Evolutionary conservation across 2,888 invertebrate species (phyloP).

Genomic region (Metellina segmentata): DNA sequence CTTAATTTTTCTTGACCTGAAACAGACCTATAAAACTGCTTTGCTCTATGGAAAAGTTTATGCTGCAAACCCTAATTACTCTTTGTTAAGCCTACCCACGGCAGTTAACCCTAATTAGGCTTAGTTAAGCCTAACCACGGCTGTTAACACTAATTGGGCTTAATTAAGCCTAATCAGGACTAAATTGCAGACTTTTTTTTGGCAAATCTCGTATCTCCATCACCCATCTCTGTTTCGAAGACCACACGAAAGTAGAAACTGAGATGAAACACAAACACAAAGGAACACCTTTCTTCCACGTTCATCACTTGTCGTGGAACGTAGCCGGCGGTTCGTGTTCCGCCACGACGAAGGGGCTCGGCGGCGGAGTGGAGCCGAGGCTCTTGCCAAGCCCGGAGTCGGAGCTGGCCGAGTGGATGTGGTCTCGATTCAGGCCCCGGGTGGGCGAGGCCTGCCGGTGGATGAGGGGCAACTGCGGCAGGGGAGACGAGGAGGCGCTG

Average conservation of each 20-base stretch:
- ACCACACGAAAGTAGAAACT: slow-evolving; percentile 6
- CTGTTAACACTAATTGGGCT: neutral
- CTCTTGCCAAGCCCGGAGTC: slow-evolving; percentile 78
- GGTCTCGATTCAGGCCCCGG: slow-evolving; percentile 78
- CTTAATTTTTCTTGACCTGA: no score
- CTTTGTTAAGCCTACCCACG: no score
- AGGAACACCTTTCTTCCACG: neutral
- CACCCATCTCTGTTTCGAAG: slow-evolving; percentile 22
- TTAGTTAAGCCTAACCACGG: neutral
- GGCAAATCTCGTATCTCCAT: neutral
- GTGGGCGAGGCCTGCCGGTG: slow-evolving; percentile 76
- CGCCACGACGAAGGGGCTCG: slow-evolving; percentile 76
- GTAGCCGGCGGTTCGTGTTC: slow-evolving; percentile 23
- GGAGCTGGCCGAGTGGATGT: slow-evolving; percentile 78
- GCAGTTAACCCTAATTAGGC: neutral
- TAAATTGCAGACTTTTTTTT: neutral
- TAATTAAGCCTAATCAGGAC: neutral
- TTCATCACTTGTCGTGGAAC: slow-evolving; percentile 50
- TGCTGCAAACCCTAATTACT: no score
- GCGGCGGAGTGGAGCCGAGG: slow-evolving; percentile 78
- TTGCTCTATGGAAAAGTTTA: no score
- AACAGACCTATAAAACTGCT: no score
- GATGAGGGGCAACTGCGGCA: slow-evolving; percentile 74
- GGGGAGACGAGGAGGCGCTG: slow-evolving; percentile 78
- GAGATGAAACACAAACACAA: neutral